phyloP scores from a whole-genome alignment of 2,888 invertebrate species.

The Megalurothrips usitatus region DNA sequence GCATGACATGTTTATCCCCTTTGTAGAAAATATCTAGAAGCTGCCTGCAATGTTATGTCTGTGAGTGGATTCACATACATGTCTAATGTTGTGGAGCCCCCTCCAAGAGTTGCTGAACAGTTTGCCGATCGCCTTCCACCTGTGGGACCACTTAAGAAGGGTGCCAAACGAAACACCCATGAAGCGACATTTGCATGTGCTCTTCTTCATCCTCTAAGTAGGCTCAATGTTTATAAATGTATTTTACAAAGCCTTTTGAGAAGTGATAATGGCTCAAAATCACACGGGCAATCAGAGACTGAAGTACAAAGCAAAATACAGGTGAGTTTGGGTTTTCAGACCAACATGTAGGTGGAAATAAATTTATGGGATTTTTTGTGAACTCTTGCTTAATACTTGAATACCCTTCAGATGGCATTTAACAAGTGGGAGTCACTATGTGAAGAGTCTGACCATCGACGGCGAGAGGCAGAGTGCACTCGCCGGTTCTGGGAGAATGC shows the following conservation, averaged over 20 bases:
- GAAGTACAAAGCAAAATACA: constrained; percentile 42
- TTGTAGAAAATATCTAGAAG: constrained; percentile 57
- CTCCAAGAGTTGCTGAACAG: constrained; percentile 53
- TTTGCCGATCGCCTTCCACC: constrained; percentile 56
- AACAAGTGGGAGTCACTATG: constrained; percentile 59
- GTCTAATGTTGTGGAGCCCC: constrained; percentile 58
- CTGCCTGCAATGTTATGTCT: constrained; percentile 68
- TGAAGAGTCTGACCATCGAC: constrained; percentile 58
- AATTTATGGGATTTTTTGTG: constrained; percentile 39
- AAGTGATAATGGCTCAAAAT: constrained; percentile 39
- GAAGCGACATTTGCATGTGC: constrained; percentile 58
- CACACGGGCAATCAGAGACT: not conserved
- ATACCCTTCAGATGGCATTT: constrained; percentile 52
- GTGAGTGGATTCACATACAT: constrained; percentile 66
- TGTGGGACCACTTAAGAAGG: constrained; percentile 46
- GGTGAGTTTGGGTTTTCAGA: constrained; percentile 43
- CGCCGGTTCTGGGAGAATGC: constrained; percentile 69
- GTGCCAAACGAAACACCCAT: constrained; percentile 49
- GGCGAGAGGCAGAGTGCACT: constrained; percentile 64
- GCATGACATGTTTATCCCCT: not conserved
- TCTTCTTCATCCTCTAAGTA: constrained; percentile 58
- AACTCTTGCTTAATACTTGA: no score
- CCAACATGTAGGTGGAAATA: not conserved
- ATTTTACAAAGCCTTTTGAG: constrained; percentile 56
- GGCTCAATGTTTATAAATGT: constrained; percentile 59